phyloP scores from a whole-genome alignment of 2,888 invertebrate species.

The Machimus rusticus region DNA sequence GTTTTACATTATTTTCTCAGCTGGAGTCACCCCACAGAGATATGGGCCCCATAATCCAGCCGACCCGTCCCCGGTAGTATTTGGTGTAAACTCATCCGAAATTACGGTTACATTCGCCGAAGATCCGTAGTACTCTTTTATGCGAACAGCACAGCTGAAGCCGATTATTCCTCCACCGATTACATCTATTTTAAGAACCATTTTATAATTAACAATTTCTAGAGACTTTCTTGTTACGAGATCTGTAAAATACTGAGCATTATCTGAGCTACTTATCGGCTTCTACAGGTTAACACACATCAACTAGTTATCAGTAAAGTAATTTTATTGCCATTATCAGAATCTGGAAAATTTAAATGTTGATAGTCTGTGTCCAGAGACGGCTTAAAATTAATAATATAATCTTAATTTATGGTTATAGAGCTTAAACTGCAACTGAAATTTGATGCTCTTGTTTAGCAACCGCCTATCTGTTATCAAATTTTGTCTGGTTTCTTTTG shows the following conservation, averaged over 20 bases:
- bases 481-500: too few species aligned
- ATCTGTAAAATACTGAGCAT: background rate
- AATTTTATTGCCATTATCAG: background rate
- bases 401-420: background rate
- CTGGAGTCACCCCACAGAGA: constrained; percentile 67
- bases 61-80: constrained; percentile 80
- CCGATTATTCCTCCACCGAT: constrained; percentile 81
- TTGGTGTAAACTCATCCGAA: constrained; percentile 72
- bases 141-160: constrained; percentile 71
- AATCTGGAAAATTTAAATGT: background rate
- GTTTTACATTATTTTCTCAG: constrained; percentile 65
- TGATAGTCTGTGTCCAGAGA: background rate
- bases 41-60: constrained; percentile 81
- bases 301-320: background rate
- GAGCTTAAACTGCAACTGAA: background rate
- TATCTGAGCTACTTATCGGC: background rate
- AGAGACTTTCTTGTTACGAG: background rate
- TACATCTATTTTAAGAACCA: constrained; percentile 65
- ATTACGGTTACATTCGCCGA: constrained; percentile 70
- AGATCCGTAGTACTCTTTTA: constrained; percentile 67
- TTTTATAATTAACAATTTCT: background rate
- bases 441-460: too few species aligned
- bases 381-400: background rate
- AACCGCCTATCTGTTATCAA: too few species aligned
- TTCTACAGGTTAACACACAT: background rate